Evolutionary conservation across 2,888 invertebrate genomes (phyloP), one percentile per base, ranked within the genome.

Genomic region (Dryobotodes eremita): DNA sequence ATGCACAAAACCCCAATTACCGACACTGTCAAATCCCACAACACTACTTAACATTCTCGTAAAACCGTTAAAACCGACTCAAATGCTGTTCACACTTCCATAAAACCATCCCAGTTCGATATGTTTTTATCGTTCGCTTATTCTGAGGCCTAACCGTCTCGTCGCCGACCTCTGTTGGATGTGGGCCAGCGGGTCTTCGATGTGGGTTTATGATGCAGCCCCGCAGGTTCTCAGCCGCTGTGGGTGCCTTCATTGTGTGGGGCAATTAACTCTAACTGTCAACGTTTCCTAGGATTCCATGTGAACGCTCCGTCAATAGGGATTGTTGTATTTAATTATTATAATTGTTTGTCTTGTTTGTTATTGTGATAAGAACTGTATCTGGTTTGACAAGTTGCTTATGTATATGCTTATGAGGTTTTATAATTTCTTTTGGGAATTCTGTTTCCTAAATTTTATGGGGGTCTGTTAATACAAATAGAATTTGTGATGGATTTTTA

Each of bases 101-200:
- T 85, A 77, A 82, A 84, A 55, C 50, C 36, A 65, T 31, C 70
- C 53, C 59, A 77, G 46, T 81, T 66, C 62, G 71, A 73, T 72
- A 65, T 70, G 80, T 89, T 89, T 89, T 87, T 89, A 77, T 80
- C 74, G 87, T 79, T 85, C 88, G 88, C 85, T 71, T 79, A 68
- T 80, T 84, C 81, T 84, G 77, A 70, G 82, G 88, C 82, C 89
- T 85, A 84, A 84, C 85, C 72, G 88, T 88, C 74, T 85, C 79
- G 66, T 61, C 70, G 78, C 59, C 85, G 84, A 87, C 86, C 86
- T 78, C 80, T 48, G 65, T 65, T 59, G 66, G 84, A 95, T 93
- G 94, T 96, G 89, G 94, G 96, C 94, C 94, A 96, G 87, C 92
- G 87, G 95, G 96, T 96, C 95, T 94, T 84, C 81, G 79, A 95